Conservation (phyloP, 2,888 invertebrate genomes). For the Andrena fulva region DNA sequence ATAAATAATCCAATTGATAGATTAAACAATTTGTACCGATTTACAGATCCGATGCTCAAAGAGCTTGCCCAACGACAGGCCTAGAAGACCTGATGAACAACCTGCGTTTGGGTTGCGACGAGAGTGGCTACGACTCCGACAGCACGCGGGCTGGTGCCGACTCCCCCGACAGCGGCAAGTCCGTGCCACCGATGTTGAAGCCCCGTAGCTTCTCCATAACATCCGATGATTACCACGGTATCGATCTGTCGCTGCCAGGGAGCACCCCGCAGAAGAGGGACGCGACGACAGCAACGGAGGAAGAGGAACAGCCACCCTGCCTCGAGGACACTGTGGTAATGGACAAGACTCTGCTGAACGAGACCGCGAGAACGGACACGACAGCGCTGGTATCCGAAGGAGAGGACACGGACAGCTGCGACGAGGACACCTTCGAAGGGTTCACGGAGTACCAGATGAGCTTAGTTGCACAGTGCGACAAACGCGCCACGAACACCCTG, state of each 20-base stretch:
- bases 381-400: conserved; percentile 70
- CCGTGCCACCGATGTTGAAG: conserved; percentile 65
- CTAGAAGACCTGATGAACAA: conserved; percentile 82
- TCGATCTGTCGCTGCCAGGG: conserved; percentile 72
- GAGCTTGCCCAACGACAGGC: conserved; percentile 66
- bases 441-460: conserved; percentile 53
- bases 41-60: conserved; percentile 60
- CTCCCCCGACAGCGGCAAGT: conserved; percentile 85
- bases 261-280: conserved; percentile 25
- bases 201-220: conserved; percentile 78
- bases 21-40: conserved; percentile 16
- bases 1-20: too few species aligned
- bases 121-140: conserved; percentile 88
- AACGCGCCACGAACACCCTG: conserved; percentile 6
- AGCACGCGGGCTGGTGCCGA: conserved; percentile 86
- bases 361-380: conserved; percentile 64
- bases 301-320: not conserved
- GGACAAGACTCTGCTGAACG: conserved; percentile 39
- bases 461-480: not conserved
- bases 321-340: conserved; percentile 33
- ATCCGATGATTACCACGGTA: conserved; percentile 79
- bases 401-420: conserved; percentile 77
- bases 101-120: conserved; percentile 85
- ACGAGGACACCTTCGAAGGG: conserved; percentile 72
- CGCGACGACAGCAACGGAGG: not conserved